Base-by-base conservation (phyloP, 1,140 invertebrate genomes). In the Drosophila varians region DNA sequence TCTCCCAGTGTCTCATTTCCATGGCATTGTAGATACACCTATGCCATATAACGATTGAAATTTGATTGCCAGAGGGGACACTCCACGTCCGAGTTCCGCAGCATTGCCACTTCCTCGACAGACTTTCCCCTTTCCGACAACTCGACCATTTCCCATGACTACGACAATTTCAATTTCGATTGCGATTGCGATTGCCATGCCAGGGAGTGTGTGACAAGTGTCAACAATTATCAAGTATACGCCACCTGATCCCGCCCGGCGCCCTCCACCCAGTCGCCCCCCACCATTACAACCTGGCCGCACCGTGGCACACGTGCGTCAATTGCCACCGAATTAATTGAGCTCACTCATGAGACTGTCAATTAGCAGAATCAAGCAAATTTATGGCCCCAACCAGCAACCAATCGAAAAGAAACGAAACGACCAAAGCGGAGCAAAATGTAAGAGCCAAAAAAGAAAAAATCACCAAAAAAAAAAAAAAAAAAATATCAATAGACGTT, bases 151-250 rank as follows among this genome's bases (percentile, higher is more conserved):
- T 21, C 42, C 56, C 60, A 47, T 48, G 46, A 21, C 55, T 21
- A 48, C 28, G 42, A 61, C 42, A 28, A 61, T 64, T 49, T 58
- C 47, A 58, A 73, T 76, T 79, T 57, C 45, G 40, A 57, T 69
- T 68, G 61, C 65, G 74, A 56, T 12, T 12, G 1, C 11, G 16
- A 1, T 8, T 4, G 18, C 21, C n/a, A n/a, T n/a, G n/a, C 5
- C 12, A 5, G 26, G 1, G 34, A 18, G 38, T 3, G 62, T 66
- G 68, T 76, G 80, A 70, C 79, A 86, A 87, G 80, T 86, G 80
- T 77, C 77, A 66, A 66, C 80, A 80, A 87, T 86, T 87, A 86
- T 86, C 80, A 86, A 86, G 80, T 86, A 86, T 87, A 86, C 82
- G 80, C 82, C 80, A 86, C 82, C 80, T 69, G 75, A 40, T 64